Percentiles rank a stretch among this genome's conserved stretches.
Conservation (phyloP, 2,113 vertebrate genomes). For the Xiphophorus hellerii region DNA sequence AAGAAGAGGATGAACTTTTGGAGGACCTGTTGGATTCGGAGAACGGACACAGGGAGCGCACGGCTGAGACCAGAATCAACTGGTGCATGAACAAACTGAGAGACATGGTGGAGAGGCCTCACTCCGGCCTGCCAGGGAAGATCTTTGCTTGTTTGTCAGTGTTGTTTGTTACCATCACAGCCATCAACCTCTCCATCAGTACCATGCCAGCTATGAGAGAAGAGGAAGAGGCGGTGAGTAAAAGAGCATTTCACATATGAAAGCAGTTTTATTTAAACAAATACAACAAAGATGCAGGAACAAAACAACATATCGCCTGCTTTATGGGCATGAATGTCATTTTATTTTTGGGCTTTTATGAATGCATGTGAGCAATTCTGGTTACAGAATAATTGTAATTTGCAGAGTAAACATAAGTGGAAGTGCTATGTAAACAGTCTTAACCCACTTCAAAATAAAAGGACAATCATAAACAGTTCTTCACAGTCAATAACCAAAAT, state of each 20-base stretch:
- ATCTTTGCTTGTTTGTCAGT: constrained; percentile 97
- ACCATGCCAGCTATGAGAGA: constrained; percentile 95
- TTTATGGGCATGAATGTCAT: too few relatives aligned
- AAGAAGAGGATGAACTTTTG: constrained; percentile 83
- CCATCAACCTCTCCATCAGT: constrained; percentile 96
- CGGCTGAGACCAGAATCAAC: constrained; percentile 79
- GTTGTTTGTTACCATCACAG: constrained; percentile 96
- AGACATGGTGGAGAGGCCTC: constrained; percentile 98
- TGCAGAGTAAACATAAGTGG: too few relatives aligned
- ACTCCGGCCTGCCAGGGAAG: constrained; percentile 96
- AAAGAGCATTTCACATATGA: fast-evolving
- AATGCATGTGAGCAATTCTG: too few relatives aligned
- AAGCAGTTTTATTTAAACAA: too few relatives aligned
- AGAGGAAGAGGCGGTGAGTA: constrained; percentile 93
- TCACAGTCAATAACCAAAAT: too few relatives aligned
- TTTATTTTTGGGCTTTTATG: too few relatives aligned
- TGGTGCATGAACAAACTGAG: constrained; percentile 90
- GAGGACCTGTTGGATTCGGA: constrained; percentile 79
- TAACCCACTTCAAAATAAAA: too few relatives aligned
- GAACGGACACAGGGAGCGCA: constrained; percentile 69
- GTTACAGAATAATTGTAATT: too few relatives aligned
- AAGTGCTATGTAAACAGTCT: too few relatives aligned
- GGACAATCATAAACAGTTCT: too few relatives aligned
- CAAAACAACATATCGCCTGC: too few relatives aligned
- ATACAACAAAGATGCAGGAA: too few relatives aligned